Percentiles rank a stretch among this genome's conserved stretches.
phyloP scores from a whole-genome alignment of 2,797 vertebrate species.

The Acanthurus leucopareius region DNA sequence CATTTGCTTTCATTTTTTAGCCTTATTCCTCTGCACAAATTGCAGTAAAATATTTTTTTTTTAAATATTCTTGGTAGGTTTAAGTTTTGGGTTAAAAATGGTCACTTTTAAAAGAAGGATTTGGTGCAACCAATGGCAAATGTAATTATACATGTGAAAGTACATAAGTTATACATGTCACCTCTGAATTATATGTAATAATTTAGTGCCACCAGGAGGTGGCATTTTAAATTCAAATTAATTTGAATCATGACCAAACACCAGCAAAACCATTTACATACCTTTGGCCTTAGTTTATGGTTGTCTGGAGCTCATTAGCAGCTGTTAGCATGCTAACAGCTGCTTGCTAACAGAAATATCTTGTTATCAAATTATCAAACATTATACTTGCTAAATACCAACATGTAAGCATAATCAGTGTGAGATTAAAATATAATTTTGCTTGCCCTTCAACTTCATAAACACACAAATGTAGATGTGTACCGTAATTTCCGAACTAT shows the following conservation, averaged over 20 bases:
- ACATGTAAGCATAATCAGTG: neutral
- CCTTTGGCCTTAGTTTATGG: too few species aligned
- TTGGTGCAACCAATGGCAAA: neutral
- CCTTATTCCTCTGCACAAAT: constrained; percentile 9
- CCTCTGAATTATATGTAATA: neutral
- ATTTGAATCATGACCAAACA: too few species aligned
- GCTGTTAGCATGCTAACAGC: neutral
- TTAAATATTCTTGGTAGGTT: neutral
- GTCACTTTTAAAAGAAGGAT: neutral
- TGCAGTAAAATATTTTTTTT: neutral
- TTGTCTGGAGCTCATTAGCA: too few species aligned
- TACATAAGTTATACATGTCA: neutral
- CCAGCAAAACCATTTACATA: too few species aligned
- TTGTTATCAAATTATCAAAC: neutral
- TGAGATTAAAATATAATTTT: neutral
- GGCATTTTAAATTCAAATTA: neutral
- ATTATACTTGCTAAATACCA: neutral
- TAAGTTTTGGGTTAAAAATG: neutral
- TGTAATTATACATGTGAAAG: constrained; percentile 3
- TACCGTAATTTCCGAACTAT: too few species aligned
- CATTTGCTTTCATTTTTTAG: constrained; percentile 27
- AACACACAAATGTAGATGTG: too few species aligned
- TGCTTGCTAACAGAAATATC: too few species aligned
- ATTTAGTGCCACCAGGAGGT: too few species aligned
- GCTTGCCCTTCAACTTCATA: too few species aligned